These are phyloP conservation scores for Zaprionus taronus DNA, from an alignment of 1,140 invertebrate species.

Conservation along the genomic window DNA sequence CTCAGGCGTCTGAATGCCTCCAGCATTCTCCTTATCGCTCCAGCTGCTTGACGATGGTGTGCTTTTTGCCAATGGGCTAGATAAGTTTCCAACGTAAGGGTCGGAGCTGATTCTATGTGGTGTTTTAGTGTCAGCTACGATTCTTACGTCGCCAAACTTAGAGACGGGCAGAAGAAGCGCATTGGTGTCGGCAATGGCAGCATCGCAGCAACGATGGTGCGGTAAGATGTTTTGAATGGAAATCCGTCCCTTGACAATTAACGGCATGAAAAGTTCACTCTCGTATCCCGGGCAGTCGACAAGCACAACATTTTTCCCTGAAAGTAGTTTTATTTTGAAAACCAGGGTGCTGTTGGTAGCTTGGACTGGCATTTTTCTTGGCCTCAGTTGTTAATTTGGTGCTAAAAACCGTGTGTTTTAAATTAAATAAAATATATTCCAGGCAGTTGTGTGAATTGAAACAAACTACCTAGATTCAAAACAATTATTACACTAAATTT, in stretches of 20 bases:
- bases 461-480: constrained; percentile 11
- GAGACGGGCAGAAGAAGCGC: constrained; percentile 7
- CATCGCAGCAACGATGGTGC: constrained; percentile 61
- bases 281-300: constrained; percentile 63
- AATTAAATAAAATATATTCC: background rate
- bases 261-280: constrained; percentile 70
- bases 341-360: background rate
- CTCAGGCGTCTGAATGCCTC: constrained; percentile 43
- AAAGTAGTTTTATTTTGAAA: constrained; percentile 65
- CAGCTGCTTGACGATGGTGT: constrained; percentile 36
- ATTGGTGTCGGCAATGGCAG: constrained; percentile 16
- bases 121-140: background rate
- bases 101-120: constrained; percentile 9
- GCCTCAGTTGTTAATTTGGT: constrained; percentile 10
- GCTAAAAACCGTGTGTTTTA: background rate
- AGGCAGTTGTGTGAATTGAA: constrained; percentile 17
- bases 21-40: constrained; percentile 44
- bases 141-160: constrained; percentile 12
- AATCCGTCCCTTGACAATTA: constrained; percentile 66
- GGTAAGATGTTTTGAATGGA: constrained; percentile 71
- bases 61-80: constrained; percentile 51
- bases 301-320: constrained; percentile 70
- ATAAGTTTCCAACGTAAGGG: background rate
- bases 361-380: constrained; percentile 31
- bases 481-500: constrained; percentile 12